These are phyloP conservation scores for Stenoptilia bipunctidactyla DNA, from an alignment of 2,888 invertebrate species.

Conservation along the genomic window DNA sequence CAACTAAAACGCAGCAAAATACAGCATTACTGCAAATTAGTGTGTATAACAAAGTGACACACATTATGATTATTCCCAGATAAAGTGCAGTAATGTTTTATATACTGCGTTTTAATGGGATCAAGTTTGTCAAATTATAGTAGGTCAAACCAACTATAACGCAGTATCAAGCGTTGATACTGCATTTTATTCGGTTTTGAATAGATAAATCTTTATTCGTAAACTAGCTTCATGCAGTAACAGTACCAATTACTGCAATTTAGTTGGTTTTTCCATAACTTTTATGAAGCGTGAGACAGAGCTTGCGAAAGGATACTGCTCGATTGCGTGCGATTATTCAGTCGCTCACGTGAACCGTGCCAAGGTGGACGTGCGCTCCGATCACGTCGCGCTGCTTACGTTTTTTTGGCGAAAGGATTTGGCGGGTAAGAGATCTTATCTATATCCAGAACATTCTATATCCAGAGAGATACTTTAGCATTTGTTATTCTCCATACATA, in stretches of 20 bases:
- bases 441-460: no score
- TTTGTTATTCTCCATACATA: no score
- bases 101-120: constrained; percentile 6
- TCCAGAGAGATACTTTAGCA: no score
- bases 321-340: not conserved
- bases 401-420: no score
- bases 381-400: no score
- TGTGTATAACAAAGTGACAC: constrained; percentile 6
- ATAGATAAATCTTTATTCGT: not conserved
- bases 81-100: constrained; percentile 5
- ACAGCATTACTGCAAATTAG: constrained; percentile 4
- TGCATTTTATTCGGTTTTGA: no score
- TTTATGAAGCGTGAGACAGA: constrained; percentile 5
- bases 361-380: no score
- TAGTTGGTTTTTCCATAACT: constrained; percentile 4
- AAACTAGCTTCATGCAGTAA: constrained; percentile 4
- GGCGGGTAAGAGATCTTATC: no score
- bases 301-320: no score
- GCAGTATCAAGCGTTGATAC: not conserved
- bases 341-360: no score
- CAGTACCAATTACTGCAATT: constrained; percentile 4
- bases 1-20: constrained; percentile 6
- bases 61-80: constrained; percentile 6
- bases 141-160: constrained; percentile 4
- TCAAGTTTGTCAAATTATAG: constrained; percentile 5